phyloP scores from a whole-genome alignment of 1,140 invertebrate species.

The Nylanderia fulva region DNA sequence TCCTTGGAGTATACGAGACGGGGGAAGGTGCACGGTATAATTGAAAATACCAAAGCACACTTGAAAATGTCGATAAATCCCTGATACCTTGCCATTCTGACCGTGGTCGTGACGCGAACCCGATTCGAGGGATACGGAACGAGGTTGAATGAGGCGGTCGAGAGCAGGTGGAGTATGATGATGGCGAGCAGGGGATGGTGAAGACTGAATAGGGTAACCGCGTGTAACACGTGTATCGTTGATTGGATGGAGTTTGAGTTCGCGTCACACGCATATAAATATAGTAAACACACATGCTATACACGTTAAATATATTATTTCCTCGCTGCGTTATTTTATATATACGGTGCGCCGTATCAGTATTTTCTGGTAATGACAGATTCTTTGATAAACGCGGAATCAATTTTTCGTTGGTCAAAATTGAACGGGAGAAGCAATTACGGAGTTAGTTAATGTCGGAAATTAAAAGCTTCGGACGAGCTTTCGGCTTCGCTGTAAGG shows the following conservation, averaged over 20 bases:
- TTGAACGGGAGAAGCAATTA: conserved; percentile 47
- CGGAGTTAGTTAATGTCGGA: conserved; percentile 37
- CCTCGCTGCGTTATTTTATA: background rate
- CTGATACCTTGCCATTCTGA: conserved; percentile 21
- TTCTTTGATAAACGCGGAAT: background rate
- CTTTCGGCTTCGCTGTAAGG: background rate
- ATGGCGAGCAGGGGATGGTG: conserved; percentile 23
- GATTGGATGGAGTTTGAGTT: conserved; percentile 63
- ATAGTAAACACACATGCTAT: background rate
- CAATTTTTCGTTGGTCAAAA: conserved; percentile 21
- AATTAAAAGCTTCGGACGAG: conserved; percentile 15
- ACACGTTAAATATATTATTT: background rate
- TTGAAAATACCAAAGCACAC: conserved; percentile 67
- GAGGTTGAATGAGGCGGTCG: conserved; percentile 37
- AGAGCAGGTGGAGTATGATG: conserved; percentile 9
- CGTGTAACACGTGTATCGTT: conserved; percentile 71
- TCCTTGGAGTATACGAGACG: conserved; percentile 6
- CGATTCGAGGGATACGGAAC: conserved; percentile 35
- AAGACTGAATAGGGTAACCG: conserved; percentile 61
- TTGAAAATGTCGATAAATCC: conserved; percentile 74
- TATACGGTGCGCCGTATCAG: background rate
- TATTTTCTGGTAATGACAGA: conserved; percentile 39
- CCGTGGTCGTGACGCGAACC: conserved; percentile 26
- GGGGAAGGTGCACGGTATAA: conserved; percentile 39
- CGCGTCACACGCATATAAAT: conserved; percentile 17